Conservation (phyloP, 1,140 invertebrate genomes). For the Rhagoletis zephyria region DNA sequence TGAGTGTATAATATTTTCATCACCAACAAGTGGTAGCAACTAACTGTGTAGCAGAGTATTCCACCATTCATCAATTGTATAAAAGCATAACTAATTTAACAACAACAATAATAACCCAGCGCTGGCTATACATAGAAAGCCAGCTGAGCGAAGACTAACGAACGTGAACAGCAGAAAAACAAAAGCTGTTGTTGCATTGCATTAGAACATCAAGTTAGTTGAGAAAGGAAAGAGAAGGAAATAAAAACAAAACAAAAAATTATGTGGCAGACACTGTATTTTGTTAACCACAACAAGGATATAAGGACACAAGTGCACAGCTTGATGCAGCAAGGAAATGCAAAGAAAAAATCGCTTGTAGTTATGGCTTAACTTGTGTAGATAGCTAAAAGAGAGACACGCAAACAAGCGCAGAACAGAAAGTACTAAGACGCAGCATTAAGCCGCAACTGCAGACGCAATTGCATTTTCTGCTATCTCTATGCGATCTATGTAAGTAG, state of each 20-base stretch:
- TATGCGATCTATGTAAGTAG: too few species aligned
- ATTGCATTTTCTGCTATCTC: not conserved
- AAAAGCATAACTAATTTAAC: not conserved
- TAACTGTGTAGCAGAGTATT: too few species aligned
- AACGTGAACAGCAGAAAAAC: not conserved
- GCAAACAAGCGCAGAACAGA: too few species aligned
- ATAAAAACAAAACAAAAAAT: not conserved
- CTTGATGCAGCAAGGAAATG: too few species aligned
- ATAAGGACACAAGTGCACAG: too few species aligned
- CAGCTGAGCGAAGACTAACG: not conserved
- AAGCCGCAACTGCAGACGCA: not conserved
- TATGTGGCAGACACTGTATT: not conserved
- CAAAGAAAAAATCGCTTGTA: too few species aligned
- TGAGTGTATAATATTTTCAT: too few species aligned
- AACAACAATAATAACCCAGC: not conserved
- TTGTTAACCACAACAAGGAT: not conserved
- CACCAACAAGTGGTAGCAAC: too few species aligned
- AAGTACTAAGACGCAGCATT: not conserved
- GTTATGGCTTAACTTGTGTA: too few species aligned
- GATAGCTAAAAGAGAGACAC: too few species aligned
- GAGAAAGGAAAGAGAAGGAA: not conserved
- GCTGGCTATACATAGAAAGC: not conserved
- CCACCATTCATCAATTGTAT: too few species aligned
- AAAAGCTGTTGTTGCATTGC: slow-evolving; percentile 7
- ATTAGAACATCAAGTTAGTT: not conserved